Conservation (phyloP, 2,888 invertebrate species). For the Melitaea athalia region DNA sequence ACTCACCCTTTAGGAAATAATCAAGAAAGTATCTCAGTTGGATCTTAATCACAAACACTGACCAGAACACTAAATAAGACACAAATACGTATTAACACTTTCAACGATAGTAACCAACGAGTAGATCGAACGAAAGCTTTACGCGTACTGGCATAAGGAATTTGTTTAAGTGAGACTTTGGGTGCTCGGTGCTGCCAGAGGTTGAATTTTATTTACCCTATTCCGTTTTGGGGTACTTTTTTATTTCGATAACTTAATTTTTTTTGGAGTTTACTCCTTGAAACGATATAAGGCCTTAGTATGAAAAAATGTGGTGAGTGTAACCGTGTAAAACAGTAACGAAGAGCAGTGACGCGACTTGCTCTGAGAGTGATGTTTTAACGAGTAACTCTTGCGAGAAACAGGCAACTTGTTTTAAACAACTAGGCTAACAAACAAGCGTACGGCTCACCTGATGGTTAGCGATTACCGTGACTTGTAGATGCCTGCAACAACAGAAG, state of each 20-base stretch:
- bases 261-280: no score
- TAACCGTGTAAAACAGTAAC: no score
- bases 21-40: constrained; percentile 15
- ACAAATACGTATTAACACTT: constrained; percentile 18
- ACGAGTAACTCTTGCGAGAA: no score
- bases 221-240: constrained; percentile 1
- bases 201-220: constrained; percentile 1
- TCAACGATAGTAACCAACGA: not conserved
- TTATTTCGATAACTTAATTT: not conserved
- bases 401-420: no score
- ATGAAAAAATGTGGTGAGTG: no score
- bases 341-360: no score
- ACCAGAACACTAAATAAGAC: constrained; percentile 24
- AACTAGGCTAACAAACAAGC: no score
- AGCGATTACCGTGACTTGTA: no score
- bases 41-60: constrained; percentile 28
- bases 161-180: constrained; percentile 48
- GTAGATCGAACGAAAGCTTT: constrained; percentile 28
- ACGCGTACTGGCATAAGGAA: constrained; percentile 49
- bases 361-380: no score
- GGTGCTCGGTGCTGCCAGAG: constrained; percentile 40
- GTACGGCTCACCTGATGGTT: no score
- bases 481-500: no score
- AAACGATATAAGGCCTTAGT: no score
- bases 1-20: constrained; percentile 32